These are phyloP conservation scores for Acrobasis consociella DNA, from an alignment of 2,888 invertebrate species.

Conservation along the genomic window DNA sequence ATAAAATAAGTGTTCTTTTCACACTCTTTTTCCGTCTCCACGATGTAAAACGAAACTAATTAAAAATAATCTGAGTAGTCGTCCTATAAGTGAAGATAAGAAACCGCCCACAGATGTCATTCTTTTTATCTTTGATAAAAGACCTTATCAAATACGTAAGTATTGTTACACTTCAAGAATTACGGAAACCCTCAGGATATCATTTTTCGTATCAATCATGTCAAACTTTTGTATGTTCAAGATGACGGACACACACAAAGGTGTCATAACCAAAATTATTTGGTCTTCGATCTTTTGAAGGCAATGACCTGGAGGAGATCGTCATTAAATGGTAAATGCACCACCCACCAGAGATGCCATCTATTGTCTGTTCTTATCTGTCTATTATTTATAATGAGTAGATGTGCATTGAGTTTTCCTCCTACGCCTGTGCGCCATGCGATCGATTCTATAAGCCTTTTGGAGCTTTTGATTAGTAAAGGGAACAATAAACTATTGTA, in stretches of 20 bases:
- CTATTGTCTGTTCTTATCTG: conserved; percentile 73
- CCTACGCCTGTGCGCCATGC: conserved; percentile 52
- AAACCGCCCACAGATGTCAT: background rate
- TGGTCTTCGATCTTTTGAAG: conserved; percentile 30
- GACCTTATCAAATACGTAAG: background rate
- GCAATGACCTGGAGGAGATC: conserved; percentile 30
- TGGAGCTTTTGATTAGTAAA: background rate
- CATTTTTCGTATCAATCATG: background rate
- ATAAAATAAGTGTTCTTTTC: no score
- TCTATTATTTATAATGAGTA: conserved; percentile 75
- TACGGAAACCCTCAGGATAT: background rate
- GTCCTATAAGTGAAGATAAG: background rate
- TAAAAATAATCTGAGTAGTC: no score
- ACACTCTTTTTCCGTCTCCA: no score
- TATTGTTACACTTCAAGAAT: background rate
- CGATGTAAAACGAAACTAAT: no score
- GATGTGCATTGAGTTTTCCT: conserved; percentile 58
- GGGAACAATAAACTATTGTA: conserved; percentile 26
- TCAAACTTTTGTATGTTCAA: conserved; percentile 3
- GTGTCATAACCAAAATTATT: conserved; percentile 36
- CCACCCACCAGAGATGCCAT: conserved; percentile 60
- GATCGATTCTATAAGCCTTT: conserved; percentile 12
- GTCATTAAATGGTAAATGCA: conserved; percentile 40
- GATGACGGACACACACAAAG: conserved; percentile 4
- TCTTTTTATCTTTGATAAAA: background rate